Percentiles rank a stretch among this genome's conserved stretches.
Evolutionary conservation across 2,888 invertebrate species (phyloP).

Genomic region (Tetragonisca angustula): DNA sequence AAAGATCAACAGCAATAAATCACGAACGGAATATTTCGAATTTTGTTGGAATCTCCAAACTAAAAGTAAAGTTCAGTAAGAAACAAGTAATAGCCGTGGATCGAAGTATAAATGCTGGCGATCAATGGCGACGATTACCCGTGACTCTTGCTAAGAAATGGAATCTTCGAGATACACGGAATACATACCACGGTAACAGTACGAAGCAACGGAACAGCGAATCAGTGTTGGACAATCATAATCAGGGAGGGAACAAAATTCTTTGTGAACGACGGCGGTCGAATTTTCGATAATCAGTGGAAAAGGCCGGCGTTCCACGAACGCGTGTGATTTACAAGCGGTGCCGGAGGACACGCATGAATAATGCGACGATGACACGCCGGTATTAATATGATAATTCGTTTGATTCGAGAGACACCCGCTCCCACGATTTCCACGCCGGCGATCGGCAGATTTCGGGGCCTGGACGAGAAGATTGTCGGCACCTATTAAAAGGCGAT

Average conservation of each 20-base stretch:
- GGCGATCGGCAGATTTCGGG: slow-evolving; percentile 54
- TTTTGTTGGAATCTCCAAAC: background rate
- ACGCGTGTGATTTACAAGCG: slow-evolving; percentile 62
- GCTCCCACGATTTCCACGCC: slow-evolving; percentile 62
- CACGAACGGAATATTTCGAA: background rate
- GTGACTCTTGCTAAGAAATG: background rate
- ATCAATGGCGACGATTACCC: background rate
- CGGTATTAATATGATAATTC: slow-evolving; percentile 72
- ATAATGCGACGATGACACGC: slow-evolving; percentile 70
- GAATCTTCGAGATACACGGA: too few species aligned
- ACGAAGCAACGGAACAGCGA: slow-evolving; percentile 21
- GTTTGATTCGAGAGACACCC: slow-evolving; percentile 54
- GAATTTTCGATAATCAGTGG: slow-evolving; percentile 56
- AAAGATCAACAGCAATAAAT: slow-evolving; percentile 4
- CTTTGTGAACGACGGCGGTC: slow-evolving; percentile 43
- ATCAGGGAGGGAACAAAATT: slow-evolving; percentile 27
- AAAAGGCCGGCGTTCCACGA: slow-evolving; percentile 57
- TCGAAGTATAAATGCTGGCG: background rate
- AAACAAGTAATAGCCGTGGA: too few species aligned
- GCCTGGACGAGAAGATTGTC: slow-evolving; percentile 40
- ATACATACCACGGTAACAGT: slow-evolving; percentile 24
- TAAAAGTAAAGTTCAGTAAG: too few species aligned
- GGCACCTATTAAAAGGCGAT: slow-evolving; percentile 51
- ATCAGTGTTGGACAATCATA: slow-evolving; percentile 35
- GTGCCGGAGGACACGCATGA: slow-evolving; percentile 57